Evolutionary conservation across 1,140 invertebrate genomes (phyloP).

Genomic region (Ctenoplectra terminalis): DNA sequence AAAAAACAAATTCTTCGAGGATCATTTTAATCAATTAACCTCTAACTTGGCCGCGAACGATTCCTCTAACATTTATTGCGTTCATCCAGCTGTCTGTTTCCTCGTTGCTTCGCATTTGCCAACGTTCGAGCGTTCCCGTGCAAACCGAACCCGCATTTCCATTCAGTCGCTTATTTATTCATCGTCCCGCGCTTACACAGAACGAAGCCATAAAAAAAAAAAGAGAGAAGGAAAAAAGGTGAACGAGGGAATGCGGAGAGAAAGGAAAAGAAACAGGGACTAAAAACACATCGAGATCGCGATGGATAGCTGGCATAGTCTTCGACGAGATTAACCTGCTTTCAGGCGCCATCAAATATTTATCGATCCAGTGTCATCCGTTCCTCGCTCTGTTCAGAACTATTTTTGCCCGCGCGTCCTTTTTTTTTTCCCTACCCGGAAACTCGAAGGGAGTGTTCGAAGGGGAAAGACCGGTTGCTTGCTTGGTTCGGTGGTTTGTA

Average conservation of each 20-base stretch:
- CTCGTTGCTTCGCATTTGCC: background rate
- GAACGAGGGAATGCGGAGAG: background rate
- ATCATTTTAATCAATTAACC: background rate
- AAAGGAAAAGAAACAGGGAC: background rate
- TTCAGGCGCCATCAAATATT: constrained; percentile 73
- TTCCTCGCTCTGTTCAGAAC: constrained; percentile 18
- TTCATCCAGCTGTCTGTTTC: constrained; percentile 5
- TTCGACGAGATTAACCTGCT: constrained; percentile 70
- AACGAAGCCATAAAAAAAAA: background rate
- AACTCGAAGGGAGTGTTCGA: background rate
- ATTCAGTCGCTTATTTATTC: constrained; percentile 34
- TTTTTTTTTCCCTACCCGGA: background rate
- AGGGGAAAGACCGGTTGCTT: constrained; percentile 5
- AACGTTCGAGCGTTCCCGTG: background rate
- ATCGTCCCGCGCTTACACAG: background rate
- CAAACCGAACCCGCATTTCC: background rate
- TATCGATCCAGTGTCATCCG: constrained; percentile 53
- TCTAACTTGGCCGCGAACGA: background rate
- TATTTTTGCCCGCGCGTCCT: constrained; percentile 29
- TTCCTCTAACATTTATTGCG: constrained; percentile 1
- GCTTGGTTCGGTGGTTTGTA: constrained; percentile 59
- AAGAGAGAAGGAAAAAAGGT: background rate
- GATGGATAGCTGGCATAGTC: constrained; percentile 4
- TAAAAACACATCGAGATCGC: constrained; percentile 6
- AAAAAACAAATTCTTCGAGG: background rate